Evolutionary conservation across 2,888 invertebrate genomes (phyloP), one percentile per base, ranked within the genome.

Genomic region (Gandaritis pyraliata): DNA sequence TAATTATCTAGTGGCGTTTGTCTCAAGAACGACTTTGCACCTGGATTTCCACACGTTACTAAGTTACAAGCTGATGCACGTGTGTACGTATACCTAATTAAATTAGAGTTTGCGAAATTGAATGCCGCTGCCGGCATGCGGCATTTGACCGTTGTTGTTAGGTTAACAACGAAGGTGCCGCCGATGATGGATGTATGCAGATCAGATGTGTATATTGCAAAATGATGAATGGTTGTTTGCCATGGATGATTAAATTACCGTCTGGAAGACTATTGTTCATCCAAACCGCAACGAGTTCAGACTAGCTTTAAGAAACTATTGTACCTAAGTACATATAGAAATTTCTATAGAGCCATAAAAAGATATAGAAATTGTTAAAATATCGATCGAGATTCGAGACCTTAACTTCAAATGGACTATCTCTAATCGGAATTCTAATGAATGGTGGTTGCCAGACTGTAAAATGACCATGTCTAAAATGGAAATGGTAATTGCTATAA

Each of bases 401-500:
- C 39, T 29, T 43, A 12, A 46, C 12, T 51, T 46, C 30, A 43
- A 49, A 39, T 33, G 33, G 33, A 55, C 49, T 50, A 49, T 45
- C 43, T 48, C 23, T 23, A 2, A 38, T 15, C 5, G 15, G 16
- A 16, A 58, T 43, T 49, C 36, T 18, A 50, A 54, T 41, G 18
- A 59, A 58, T 54, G 18, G 46, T 56, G 45, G 47, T 58, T 61
- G 54, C 48, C 64, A 65, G 66, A 61, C 64, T 69, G 64, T 66
- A 65, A 70, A 69, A 69, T 66, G 51, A 58, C 69, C 69, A 74
- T 69, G 50, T 68, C 63, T 70, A 68, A 66, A 73, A 65, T 68
- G 62, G 65, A 63, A 69, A 64, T 65, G 51, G 65, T 58, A 65
- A 64, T 69, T 59, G 64, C 43, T 58, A 63, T 65, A 61, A 68